Evolutionary conservation across 2,797 vertebrate genomes (phyloP).

Genomic region (Anabacerthia variegaticeps): DNA sequence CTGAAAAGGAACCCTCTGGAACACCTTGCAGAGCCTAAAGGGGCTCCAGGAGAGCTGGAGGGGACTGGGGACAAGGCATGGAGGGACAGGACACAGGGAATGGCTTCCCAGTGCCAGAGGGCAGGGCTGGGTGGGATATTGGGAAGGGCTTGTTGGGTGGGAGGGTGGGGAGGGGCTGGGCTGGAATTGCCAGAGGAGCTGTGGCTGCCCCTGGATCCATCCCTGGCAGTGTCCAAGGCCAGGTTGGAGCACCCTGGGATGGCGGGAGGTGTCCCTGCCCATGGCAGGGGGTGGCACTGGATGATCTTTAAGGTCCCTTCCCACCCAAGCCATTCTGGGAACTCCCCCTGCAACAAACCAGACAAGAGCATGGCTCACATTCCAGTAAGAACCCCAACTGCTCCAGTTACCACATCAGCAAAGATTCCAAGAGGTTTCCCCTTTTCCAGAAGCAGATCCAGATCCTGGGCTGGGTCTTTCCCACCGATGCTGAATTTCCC

Average conservation of each 20-base stretch:
- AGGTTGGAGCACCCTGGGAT: accelerated
- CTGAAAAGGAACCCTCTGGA: neutral
- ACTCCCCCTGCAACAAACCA: neutral
- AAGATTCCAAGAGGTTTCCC: neutral
- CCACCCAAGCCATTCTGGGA: neutral
- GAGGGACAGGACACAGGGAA: neutral
- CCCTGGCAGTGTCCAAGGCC: neutral
- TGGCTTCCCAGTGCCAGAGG: neutral
- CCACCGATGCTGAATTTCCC: accelerated
- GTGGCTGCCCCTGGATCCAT: neutral
- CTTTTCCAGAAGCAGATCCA: neutral
- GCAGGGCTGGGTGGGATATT: too few relatives aligned
- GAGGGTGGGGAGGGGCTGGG: neutral
- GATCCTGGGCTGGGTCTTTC: neutral
- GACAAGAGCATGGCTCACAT: neutral
- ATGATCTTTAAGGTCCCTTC: neutral
- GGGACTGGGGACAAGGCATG: neutral
- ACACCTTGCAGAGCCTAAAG: neutral
- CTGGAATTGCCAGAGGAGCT: neutral
- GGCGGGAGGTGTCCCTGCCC: neutral
- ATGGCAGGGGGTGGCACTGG: neutral
- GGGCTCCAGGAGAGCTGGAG: neutral
- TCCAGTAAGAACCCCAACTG: neutral
- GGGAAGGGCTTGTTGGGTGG: accelerated
- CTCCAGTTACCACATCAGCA: neutral